A percentile compares a stretch with the other conserved stretches of the same genome.
Evolutionary conservation across 2,888 invertebrate species (phyloP).

Genomic region (Serrognathus titanus): DNA sequence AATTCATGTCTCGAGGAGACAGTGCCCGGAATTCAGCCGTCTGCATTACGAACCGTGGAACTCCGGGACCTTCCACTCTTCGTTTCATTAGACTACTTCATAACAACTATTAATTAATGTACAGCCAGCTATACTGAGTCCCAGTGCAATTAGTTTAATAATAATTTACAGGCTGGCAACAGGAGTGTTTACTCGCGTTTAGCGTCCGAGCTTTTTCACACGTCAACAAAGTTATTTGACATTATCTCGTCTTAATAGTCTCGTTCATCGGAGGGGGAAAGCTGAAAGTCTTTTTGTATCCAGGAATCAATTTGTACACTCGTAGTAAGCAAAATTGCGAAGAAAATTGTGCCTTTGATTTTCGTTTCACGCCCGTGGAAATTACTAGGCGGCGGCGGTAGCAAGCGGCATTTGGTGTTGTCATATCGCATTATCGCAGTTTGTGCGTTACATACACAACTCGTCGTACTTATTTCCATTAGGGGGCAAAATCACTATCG

Average conservation of each 20-base stretch:
- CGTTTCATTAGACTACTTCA: not conserved
- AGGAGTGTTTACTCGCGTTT: not conserved
- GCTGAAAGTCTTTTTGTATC: too few species aligned
- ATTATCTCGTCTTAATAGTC: too few species aligned
- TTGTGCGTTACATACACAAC: conserved; percentile 26
- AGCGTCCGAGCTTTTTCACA: not conserved
- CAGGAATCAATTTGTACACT: too few species aligned
- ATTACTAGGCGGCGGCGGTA: not conserved
- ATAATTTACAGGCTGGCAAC: not conserved
- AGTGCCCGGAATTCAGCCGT: too few species aligned
- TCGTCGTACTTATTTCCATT: conserved; percentile 31
- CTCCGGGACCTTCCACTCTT: not conserved
- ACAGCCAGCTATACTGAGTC: not conserved
- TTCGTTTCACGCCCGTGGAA: too few species aligned
- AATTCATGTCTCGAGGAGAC: not conserved
- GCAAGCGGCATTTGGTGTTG: conserved; percentile 19
- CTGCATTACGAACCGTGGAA: not conserved
- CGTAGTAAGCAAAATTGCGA: too few species aligned
- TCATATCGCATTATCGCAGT: conserved; percentile 21
- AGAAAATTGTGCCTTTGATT: too few species aligned
- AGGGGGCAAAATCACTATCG: conserved; percentile 27
- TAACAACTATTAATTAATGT: not conserved
- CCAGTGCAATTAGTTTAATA: not conserved
- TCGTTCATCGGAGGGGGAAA: too few species aligned
- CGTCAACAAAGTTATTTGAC: too few species aligned